Percentiles rank a stretch among this genome's conserved stretches.
These are phyloP conservation scores for Pluvianellus socialis DNA, from an alignment of 2,113 vertebrate species.

Conservation along the genomic window DNA sequence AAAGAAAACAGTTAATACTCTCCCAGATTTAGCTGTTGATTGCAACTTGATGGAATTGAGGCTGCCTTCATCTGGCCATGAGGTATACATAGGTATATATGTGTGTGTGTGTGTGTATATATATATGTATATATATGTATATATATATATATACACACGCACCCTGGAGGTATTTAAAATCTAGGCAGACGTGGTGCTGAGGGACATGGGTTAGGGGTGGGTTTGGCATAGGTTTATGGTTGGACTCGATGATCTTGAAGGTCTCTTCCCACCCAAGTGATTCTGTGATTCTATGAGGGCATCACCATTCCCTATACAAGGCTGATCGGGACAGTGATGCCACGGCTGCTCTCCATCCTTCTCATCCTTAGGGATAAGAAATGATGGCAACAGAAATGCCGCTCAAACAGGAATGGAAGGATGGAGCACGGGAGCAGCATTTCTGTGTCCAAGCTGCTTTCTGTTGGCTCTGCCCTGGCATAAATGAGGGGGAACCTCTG, in stretches of 20 bases:
- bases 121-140: no score
- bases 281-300: no score
- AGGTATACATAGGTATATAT: no score
- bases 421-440: neutral
- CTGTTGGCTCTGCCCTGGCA: neutral
- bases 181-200: no score
- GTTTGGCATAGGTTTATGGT: no score
- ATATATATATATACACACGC: no score
- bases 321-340: neutral
- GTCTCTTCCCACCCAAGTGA: no score
- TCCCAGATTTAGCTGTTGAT: neutral
- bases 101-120: no score
- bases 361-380: neutral
- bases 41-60: neutral
- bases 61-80: neutral
- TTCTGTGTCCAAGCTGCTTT: neutral
- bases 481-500: neutral
- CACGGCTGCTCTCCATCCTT: neutral
- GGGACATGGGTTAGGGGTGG: no score
- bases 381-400: fast-evolving
- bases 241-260: no score
- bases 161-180: no score
- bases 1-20: neutral
- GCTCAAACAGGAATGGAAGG: neutral
- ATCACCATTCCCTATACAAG: fast-evolving